Base-by-base conservation (phyloP, 2,113 vertebrate genomes). In the Phasianus colchicus region DNA sequence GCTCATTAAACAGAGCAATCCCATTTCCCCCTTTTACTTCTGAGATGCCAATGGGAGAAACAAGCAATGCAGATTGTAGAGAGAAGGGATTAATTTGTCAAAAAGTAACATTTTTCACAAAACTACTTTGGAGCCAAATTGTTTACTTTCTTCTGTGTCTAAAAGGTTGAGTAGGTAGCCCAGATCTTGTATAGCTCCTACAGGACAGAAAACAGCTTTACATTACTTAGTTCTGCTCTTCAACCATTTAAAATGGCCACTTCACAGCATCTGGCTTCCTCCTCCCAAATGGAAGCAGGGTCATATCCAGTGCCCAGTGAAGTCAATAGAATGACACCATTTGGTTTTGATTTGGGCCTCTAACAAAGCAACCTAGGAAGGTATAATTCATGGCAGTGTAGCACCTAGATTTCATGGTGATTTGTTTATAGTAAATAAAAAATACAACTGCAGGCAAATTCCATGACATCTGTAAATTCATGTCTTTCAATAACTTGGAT, bases 1-100 rank as follows among this genome's bases (percentile, higher is more conserved):
- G n/a, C 47, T 94, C 75, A 81, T 93, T 93, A 88, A 83, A 80
- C 9, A 91, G 48, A 54, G 40, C 57, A 45, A 57, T 90, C 95
- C 77, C 29, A 21, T 92, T 90, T 74, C 9, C 55, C 72, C 32
- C 17, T 3, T 83, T 74, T 67, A 38, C 12, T 84, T 90, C 67
- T 65, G 73, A 83, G 83, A 83, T 8, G 19, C 21, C 65, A 45
- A 18, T 69, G 78, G 45, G 60, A 91, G 73, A 81, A 94, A 55
- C 7, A 29, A 34, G 43, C 57, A 74, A 13, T 6, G 17, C 1
- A 1, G 30, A 9, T 52, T 34, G 11, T 8, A 71, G n/a, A 7
- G 58, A 42, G 65, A 10, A 72, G 50, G 72, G 67, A 58, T 88
- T 64, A 67, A 52, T 71, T 69, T 65, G 91, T 30, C 52, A 76